Percentiles rank a stretch among this genome's conserved stretches.
These are phyloP conservation scores for western clawed frog (Xenopus tropicalis) DNA, from an alignment of 2,113 vertebrate species.

Conservation along the genomic window DNA sequence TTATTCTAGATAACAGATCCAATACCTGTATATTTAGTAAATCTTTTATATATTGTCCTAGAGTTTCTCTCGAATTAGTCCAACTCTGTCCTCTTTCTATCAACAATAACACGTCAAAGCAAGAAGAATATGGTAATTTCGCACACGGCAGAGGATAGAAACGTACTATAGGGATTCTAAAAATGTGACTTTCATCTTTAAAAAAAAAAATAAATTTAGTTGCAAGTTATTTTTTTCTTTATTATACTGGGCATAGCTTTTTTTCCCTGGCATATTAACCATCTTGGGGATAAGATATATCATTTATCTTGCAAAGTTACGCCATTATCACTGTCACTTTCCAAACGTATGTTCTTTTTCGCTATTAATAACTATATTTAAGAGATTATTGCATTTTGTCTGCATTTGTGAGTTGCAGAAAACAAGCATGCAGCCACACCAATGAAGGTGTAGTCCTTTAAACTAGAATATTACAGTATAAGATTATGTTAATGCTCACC, in stretches of 20 bases:
- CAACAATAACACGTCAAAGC: slow-evolving; percentile 1
- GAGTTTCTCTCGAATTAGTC: no score
- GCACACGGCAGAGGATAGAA: slow-evolving; percentile 11
- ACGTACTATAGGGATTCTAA: background rate
- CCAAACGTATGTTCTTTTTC: slow-evolving; percentile 68
- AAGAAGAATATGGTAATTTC: slow-evolving; percentile 1
- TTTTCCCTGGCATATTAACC: no score
- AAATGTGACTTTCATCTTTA: no score
- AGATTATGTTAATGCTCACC: slow-evolving; percentile 82
- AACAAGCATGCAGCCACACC: slow-evolving; percentile 84
- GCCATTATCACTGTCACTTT: slow-evolving; percentile 74
- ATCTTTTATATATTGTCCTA: no score
- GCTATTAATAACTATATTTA: slow-evolving; percentile 75
- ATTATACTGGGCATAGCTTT: no score
- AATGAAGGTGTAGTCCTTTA: slow-evolving; percentile 81
- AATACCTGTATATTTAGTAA: no score
- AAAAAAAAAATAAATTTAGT: no score
- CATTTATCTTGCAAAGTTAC: slow-evolving; percentile 74
- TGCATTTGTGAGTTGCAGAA: slow-evolving; percentile 74
- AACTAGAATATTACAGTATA: slow-evolving; percentile 81
- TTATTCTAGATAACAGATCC: no score
- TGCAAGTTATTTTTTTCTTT: no score
- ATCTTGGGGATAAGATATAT: slow-evolving; percentile 46
- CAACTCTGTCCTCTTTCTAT: background rate
- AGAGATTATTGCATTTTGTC: slow-evolving; percentile 80